Evolutionary conservation across 2,888 invertebrate genomes (phyloP).

Genomic region (Pristionchus fissidentatus): DNA sequence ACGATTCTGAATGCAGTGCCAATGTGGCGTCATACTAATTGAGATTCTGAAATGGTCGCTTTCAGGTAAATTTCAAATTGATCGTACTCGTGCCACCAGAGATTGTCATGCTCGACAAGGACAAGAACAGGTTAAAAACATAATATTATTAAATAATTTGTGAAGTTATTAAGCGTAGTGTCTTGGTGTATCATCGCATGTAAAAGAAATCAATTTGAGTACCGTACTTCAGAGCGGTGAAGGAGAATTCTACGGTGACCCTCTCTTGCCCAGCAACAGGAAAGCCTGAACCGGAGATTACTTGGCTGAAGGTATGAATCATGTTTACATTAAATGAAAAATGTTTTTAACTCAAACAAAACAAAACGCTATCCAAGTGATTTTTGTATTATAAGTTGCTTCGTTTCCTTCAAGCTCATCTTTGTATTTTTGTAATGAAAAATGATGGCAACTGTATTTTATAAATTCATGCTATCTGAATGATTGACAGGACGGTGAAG

Average conservation of each 20-base stretch:
- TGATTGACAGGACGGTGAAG: constrained; percentile 66
- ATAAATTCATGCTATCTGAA: no score
- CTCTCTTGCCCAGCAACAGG: constrained; percentile 80
- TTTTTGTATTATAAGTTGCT: no score
- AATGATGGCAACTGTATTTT: no score
- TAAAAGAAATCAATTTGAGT: neutral
- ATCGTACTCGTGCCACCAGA: constrained; percentile 74
- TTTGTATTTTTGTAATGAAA: no score
- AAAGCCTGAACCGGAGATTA: constrained; percentile 79
- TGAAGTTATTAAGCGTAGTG: no score
- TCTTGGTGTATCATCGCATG: neutral
- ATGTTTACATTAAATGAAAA: no score
- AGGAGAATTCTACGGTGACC: constrained; percentile 76
- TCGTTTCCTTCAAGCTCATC: no score
- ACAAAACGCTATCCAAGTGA: no score
- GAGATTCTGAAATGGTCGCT: neutral
- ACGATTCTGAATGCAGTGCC: neutral
- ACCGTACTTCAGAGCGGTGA: constrained; percentile 14
- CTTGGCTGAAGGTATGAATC: constrained; percentile 77
- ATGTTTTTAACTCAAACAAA: no score
- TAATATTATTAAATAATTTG: no score
- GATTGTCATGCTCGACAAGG: constrained; percentile 70
- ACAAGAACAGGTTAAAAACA: constrained; percentile 63
- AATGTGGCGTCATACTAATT: neutral
- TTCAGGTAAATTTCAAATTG: constrained; percentile 74